Base-by-base conservation (phyloP, 2,797 vertebrate species). In the Darevskia nairensis region DNA sequence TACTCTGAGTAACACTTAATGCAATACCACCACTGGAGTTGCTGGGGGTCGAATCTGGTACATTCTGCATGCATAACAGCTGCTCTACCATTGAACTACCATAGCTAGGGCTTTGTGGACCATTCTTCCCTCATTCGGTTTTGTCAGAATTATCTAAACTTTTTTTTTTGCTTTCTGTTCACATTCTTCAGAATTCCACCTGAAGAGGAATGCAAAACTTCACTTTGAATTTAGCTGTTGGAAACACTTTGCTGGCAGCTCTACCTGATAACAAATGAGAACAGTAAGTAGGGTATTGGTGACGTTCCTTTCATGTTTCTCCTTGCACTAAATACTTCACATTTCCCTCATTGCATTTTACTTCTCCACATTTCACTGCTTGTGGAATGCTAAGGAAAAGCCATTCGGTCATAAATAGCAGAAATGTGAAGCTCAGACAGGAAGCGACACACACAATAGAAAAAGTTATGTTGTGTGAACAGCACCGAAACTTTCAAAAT, bases 391-490 rank as follows among this genome's bases (percentile, higher is more conserved):
- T 86, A 89, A 91, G 86, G 10, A 82, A 25, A 93, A 91, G 90
- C 68, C 19, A 86, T 89, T 92, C 84, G 86, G 59, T 92, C 87
- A 93, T 94, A 96, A 95, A 94, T 19, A 93, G 81, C 17, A 92
- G 87, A 95, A 92, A 84, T 74, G 86, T 27, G 92, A 86, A 94
- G 92, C 77, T 79, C 82, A 93, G 80, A 91, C 93, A 64, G 92
- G 78, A 89, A 90, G 69, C 21, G 93, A 87, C 85, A 85, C 90
- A 84, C 91, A 68, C 90, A 92, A 90, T 55, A 90, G 88, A 93
- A 95, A 96, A 94, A 91, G 85, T 93, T 92, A 92, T 84, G 80
- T 86, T 90, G 41, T 93, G 3, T 92, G 84, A 96, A 89, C 27
- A 92, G 44, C 9, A 27, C 71, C 75, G 66, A 90, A 92, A 94